These are phyloP conservation scores for Diorhabda carinulata DNA, from an alignment of 1,140 invertebrate species.

Conservation along the genomic window DNA sequence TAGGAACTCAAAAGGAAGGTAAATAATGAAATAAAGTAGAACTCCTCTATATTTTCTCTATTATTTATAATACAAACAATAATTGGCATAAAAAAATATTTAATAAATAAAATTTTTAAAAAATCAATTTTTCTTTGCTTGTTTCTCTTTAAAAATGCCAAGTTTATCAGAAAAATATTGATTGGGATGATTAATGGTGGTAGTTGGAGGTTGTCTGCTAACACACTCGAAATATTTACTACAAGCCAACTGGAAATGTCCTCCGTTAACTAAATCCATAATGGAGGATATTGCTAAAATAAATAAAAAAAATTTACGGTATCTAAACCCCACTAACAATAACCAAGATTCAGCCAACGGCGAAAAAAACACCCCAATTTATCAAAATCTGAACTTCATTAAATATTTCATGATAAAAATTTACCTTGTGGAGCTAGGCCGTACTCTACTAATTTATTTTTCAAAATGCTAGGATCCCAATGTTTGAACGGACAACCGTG, in stretches of 20 bases:
- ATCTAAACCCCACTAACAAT: neutral
- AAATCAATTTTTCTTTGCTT: neutral
- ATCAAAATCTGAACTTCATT: neutral
- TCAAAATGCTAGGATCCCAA: slow-evolving; percentile 67
- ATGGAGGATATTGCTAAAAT: slow-evolving; percentile 46
- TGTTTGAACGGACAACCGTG: slow-evolving; percentile 94
- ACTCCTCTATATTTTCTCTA: no score
- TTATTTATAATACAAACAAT: no score
- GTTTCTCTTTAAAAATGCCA: slow-evolving; percentile 26
- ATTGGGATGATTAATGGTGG: slow-evolving; percentile 86
- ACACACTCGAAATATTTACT: slow-evolving; percentile 80
- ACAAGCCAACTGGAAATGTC: slow-evolving; percentile 82
- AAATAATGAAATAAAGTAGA: no score
- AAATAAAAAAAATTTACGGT: neutral
- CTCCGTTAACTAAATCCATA: slow-evolving; percentile 59
- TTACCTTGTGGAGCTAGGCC: slow-evolving; percentile 55
- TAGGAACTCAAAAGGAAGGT: no score
- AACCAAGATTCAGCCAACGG: no score
- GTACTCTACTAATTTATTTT: slow-evolving; percentile 67
- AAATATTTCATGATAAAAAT: neutral
- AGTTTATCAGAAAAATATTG: slow-evolving; percentile 62
- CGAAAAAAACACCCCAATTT: neutral
- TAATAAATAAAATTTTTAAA: no score
- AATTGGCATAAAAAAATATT: no score
- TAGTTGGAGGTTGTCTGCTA: slow-evolving; percentile 60